Conservation (phyloP, 1,140 invertebrate species). For the Spodoptera frugiperda region DNA sequence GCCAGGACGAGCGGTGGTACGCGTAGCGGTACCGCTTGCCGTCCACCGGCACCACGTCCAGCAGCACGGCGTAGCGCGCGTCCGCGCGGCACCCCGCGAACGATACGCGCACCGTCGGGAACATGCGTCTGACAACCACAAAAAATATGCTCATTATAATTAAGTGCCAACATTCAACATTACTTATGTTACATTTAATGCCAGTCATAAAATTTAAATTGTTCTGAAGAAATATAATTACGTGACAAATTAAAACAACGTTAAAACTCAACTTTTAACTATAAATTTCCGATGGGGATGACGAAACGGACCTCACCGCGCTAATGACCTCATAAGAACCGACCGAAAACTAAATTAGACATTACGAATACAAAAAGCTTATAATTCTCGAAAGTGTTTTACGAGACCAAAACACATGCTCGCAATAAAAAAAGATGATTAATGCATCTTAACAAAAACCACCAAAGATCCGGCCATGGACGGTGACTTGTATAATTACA, state of each 20-base stretch:
- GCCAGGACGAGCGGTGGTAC: conserved; percentile 98
- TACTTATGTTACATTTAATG: conserved; percentile 48
- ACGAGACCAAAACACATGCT: conserved; percentile 79
- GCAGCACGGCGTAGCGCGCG: conserved; percentile 94
- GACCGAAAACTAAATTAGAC: conserved; percentile 76
- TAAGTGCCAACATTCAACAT: conserved; percentile 14
- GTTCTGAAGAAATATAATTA: conserved; percentile 56
- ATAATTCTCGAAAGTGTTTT: conserved; percentile 79
- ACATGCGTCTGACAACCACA: conserved; percentile 94
- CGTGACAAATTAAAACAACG: conserved; percentile 67
- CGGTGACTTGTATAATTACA: conserved; percentile 85
- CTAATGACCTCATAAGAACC: conserved; percentile 75
- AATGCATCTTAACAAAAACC: conserved; percentile 80
- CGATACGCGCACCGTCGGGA: conserved; percentile 97
- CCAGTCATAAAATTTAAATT: conserved; percentile 47
- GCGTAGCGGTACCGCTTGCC: conserved; percentile 99
- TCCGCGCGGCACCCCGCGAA: conserved; percentile 93
- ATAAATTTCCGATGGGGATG: conserved; percentile 59
- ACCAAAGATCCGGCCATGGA: conserved; percentile 76
- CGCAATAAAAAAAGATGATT: conserved; percentile 82
- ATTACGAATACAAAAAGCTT: conserved; percentile 78
- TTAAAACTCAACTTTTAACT: conserved; percentile 62
- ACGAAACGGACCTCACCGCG: conserved; percentile 60
- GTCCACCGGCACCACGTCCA: conserved; percentile 99
- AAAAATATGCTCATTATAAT: conserved; percentile 25